Base-by-base conservation (phyloP, 2,113 vertebrate species). In the Callopanchax toddi region DNA sequence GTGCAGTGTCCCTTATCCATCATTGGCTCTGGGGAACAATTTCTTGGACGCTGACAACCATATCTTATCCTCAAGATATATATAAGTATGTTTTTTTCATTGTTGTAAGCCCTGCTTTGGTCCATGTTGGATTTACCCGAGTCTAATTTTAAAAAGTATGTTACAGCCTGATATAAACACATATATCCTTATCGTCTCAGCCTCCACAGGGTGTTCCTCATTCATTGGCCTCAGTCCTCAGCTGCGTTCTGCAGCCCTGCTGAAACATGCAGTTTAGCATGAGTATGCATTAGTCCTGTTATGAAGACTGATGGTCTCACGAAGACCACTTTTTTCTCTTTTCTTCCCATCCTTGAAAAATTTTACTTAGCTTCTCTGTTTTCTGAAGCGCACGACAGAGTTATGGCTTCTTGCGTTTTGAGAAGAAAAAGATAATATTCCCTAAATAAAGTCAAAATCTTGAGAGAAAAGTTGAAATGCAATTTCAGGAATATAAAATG, bases 31-130 rank as follows among this genome's bases (percentile, higher is more conserved):
- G 58, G 87, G 84, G 86, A 91, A 76, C 80, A 76, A 72, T 84
- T 89, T 87, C 73, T 75, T 66, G 70, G 74, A 88, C 69, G 78
- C 76, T 89, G 89, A 88, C 90, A 89, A 86, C 74, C 83, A 72
- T 85, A 80, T 84, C 85, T 85, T 81, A 76, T 87, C 73, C 82
- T 62, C 23, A 42, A 71, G 55, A 71, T 80, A 3, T 49, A 20
- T 32, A 39, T 29, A 18, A 12, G 11, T 17, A 36, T 32, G 6
- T 44, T 43, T 53, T 78, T 48, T 66, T 53, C 44, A 40, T 60
- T 48, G 22, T 53, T 66, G 66, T n/a, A 57, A 68, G 56, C 12
- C 49, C 34, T 67, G 39, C 29, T 67, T 39, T 66, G 52, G 59
- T 53, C 66, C 42, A 34, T 29, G 53, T 60, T 65, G 53, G 55